Percentiles rank a stretch among this genome's conserved stretches.
Conservation (phyloP, 2,113 vertebrate genomes). For the Mobula birostris region DNA sequence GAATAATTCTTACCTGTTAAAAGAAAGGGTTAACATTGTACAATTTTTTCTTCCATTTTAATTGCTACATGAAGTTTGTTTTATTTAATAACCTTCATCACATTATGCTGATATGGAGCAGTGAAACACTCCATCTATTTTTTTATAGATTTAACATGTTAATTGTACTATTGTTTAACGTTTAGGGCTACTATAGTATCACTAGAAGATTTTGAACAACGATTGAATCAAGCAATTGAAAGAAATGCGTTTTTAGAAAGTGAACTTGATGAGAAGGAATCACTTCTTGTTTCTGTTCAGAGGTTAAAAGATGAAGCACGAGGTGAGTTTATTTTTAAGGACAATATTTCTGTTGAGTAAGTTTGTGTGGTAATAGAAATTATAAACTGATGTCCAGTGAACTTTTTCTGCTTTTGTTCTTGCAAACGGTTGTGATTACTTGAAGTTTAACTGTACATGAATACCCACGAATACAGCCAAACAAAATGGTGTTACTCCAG, state of each 20-base stretch:
- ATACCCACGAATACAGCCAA: no score
- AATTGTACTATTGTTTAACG: conserved; percentile 41
- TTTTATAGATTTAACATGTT: background rate
- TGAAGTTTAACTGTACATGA: no score
- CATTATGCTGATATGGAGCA: background rate
- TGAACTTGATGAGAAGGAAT: conserved; percentile 96
- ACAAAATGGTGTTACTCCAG: no score
- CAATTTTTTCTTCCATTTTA: background rate
- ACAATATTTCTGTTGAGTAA: background rate
- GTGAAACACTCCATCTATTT: background rate
- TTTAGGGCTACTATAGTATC: conserved; percentile 94
- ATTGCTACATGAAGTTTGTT: background rate
- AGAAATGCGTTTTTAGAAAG: conserved; percentile 97
- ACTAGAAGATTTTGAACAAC: conserved; percentile 94
- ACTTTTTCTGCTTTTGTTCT: background rate
- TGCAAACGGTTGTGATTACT: background rate
- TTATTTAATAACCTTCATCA: background rate
- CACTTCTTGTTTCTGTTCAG: conserved; percentile 88
- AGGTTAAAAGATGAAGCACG: conserved; percentile 95
- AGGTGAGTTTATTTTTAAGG: conserved; percentile 58
- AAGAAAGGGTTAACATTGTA: background rate
- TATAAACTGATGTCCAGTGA: background rate
- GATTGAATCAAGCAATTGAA: conserved; percentile 96
- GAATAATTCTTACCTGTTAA: background rate
- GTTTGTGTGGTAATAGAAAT: background rate